These are phyloP conservation scores for Blastomussa wellsi DNA, from an alignment of 92 coral and sea anemone genomes.

Conservation along the genomic window DNA sequence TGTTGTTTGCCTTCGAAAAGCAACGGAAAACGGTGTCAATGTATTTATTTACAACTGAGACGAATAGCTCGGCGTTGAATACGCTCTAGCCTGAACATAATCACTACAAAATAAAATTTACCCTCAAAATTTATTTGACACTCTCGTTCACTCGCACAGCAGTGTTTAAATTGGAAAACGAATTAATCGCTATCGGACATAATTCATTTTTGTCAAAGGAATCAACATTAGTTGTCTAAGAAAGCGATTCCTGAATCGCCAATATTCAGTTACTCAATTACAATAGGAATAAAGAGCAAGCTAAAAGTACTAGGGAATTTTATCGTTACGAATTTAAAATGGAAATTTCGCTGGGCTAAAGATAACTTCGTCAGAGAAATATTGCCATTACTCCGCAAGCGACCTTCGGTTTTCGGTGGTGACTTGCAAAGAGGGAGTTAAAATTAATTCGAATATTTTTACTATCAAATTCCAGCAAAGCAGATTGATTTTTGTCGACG, in stretches of 20 bases:
- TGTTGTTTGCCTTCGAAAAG: constrained; percentile 23
- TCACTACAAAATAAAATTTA: constrained; percentile 41
- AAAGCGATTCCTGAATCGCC: not conserved
- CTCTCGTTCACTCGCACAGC: constrained; percentile 50
- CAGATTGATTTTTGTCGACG: constrained; percentile 19
- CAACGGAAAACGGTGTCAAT: constrained; percentile 7
- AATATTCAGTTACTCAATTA: constrained; percentile 25
- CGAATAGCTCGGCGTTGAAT: not conserved
- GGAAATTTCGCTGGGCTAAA: not conserved
- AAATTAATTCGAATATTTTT: constrained; percentile 40
- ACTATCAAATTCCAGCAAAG: constrained; percentile 38
- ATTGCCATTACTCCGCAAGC: constrained; percentile 13
- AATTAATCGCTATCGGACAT: constrained; percentile 45
- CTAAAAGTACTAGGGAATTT: constrained; percentile 2
- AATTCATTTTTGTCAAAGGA: constrained; percentile 43
- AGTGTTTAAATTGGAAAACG: constrained; percentile 56
- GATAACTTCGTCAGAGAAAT: not conserved
- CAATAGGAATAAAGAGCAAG: constrained; percentile 13
- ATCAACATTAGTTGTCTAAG: constrained; percentile 14
- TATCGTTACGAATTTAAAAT: constrained; percentile 19
- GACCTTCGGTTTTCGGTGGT: constrained; percentile 20
- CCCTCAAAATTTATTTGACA: constrained; percentile 32
- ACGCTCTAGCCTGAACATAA: constrained; percentile 2
- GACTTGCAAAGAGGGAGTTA: constrained; percentile 32
- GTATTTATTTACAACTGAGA: not conserved